Conservation (phyloP, 2,113 vertebrate genomes). For the Phrynosoma platyrhinos region DNA sequence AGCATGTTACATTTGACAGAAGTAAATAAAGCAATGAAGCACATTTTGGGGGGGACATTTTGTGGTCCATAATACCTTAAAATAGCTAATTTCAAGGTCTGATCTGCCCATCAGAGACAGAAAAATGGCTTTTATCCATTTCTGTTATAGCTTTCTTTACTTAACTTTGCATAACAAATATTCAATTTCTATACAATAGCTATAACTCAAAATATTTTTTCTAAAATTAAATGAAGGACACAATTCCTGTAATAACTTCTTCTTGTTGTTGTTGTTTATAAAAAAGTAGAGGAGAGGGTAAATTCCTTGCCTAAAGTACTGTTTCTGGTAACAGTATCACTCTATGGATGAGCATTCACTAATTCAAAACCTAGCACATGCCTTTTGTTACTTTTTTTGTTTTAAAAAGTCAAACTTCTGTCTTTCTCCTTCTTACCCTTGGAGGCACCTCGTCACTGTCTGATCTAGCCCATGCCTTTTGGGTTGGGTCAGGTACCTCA, state of each 20-base stretch:
- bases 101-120: conserved; percentile 49
- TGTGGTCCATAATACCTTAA: conserved; percentile 57
- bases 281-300: conserved; percentile 18
- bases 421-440: conserved; percentile 91
- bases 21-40: conserved; percentile 68
- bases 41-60: conserved; percentile 22
- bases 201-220: conserved; percentile 49
- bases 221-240: conserved; percentile 39
- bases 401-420: conserved; percentile 69
- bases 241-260: conserved; percentile 28
- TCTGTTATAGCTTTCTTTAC: conserved; percentile 57
- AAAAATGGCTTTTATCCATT: conserved; percentile 63
- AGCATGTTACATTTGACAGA: conserved; percentile 75
- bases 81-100: conserved; percentile 60
- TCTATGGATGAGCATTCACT: conserved; percentile 28
- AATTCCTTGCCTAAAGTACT: conserved; percentile 57
- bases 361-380: conserved; percentile 59
- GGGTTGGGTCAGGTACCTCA: conserved; percentile 81
- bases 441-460: conserved; percentile 92
- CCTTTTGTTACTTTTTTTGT: conserved; percentile 47
- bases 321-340: conserved; percentile 34
- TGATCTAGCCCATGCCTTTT: conserved; percentile 88
- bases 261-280: background rate
- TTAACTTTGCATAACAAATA: conserved; percentile 62
- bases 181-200: conserved; percentile 52